Conservation (phyloP, 2,888 invertebrate species). For the Tuberolachnus salignus region DNA sequence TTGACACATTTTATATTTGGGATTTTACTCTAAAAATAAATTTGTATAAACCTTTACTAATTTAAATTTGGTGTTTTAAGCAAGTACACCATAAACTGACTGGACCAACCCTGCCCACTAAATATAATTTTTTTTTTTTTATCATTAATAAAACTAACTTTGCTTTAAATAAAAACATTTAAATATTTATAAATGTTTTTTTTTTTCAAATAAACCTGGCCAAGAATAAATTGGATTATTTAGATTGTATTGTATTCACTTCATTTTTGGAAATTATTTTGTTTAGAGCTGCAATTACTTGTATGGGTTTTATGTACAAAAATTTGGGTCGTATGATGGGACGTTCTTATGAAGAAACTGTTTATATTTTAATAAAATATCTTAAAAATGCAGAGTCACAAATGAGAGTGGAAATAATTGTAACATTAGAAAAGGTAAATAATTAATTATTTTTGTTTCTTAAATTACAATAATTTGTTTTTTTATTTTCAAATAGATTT, state of each 20-base stretch:
- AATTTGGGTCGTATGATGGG: slow-evolving; percentile 99
- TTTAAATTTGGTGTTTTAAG: too few relatives aligned
- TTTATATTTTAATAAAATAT: slow-evolving; percentile 86
- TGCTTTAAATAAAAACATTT: too few relatives aligned
- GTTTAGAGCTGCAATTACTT: slow-evolving; percentile 90
- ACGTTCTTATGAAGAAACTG: slow-evolving; percentile 96
- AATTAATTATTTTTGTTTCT: slow-evolving; percentile 29
- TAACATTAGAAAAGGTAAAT: slow-evolving; percentile 88
- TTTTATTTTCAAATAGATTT: slow-evolving; percentile 67
- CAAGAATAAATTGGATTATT: background rate
- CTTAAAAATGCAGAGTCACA: slow-evolving; percentile 94
- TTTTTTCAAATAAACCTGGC: too few relatives aligned
- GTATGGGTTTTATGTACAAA: slow-evolving; percentile 96
- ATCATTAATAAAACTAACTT: too few relatives aligned
- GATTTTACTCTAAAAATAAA: too few relatives aligned
- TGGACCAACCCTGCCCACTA: too few relatives aligned
- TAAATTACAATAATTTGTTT: slow-evolving; percentile 4
- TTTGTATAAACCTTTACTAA: too few relatives aligned
- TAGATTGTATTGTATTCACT: slow-evolving; percentile 37
- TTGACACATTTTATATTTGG: too few relatives aligned
- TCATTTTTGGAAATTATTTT: slow-evolving; percentile 55
- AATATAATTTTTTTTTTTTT: too few relatives aligned
- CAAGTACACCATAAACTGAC: too few relatives aligned
- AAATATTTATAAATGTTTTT: too few relatives aligned
- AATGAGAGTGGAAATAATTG: slow-evolving; percentile 94